Conservation (phyloP, 2,797 vertebrate genomes). For the Serranus cabrilla region DNA sequence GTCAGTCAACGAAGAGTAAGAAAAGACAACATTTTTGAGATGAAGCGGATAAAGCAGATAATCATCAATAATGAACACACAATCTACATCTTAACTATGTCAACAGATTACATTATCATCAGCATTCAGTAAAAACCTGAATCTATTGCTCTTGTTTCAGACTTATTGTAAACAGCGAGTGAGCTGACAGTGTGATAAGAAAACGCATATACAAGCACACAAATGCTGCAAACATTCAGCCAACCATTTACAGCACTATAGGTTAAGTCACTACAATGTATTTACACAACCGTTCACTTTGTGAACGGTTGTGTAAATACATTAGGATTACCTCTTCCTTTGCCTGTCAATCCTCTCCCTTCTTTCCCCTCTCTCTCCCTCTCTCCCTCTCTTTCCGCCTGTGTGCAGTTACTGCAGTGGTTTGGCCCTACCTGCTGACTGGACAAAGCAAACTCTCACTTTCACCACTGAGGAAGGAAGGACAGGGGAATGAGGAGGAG, state of each 20-base stretch:
- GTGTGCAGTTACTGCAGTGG: slow-evolving; percentile 76
- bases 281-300: too few relatives aligned
- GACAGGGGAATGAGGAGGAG: slow-evolving; percentile 16
- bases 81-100: not conserved
- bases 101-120: not conserved
- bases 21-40: not conserved
- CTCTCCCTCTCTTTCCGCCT: slow-evolving; percentile 24
- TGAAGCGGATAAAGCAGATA: not conserved
- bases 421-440: slow-evolving; percentile 82
- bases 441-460: slow-evolving; percentile 80
- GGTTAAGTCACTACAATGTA: slow-evolving; percentile 24
- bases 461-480: slow-evolving; percentile 49
- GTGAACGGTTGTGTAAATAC: slow-evolving; percentile 41
- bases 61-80: not conserved
- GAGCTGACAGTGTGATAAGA: slow-evolving; percentile 13
- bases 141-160: slow-evolving; percentile 1
- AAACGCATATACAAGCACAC: not conserved
- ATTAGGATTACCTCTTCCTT: slow-evolving; percentile 36
- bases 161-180: slow-evolving; percentile 4
- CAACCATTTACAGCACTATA: not conserved
- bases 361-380: not conserved
- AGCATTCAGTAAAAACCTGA: not conserved
- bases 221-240: not conserved
- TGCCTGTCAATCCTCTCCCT: slow-evolving; percentile 26
- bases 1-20: not conserved